phyloP scores from a whole-genome alignment of 2,113 vertebrate genomes.

The Gymnobelideus leadbeateri region DNA sequence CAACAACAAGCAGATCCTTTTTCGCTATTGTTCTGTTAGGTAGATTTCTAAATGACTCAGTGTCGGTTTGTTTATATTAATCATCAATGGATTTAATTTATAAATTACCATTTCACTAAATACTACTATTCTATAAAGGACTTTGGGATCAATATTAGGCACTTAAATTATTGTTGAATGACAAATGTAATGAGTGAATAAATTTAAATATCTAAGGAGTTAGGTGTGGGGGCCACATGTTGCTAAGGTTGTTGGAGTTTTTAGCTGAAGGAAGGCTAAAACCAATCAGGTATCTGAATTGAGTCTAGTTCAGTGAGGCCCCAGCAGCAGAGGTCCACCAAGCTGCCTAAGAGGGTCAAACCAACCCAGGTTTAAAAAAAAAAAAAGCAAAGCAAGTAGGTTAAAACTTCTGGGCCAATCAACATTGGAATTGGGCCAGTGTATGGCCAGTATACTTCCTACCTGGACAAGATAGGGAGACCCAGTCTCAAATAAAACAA shows the following conservation, averaged over 20 bases:
- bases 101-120: not conserved
- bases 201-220: not conserved
- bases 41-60: not conserved
- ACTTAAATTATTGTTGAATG: not conserved
- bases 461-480: not conserved
- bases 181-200: not conserved
- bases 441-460: fast-evolving
- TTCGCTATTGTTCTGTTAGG: not conserved
- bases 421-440: not conserved
- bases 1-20: not conserved
- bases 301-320: not conserved
- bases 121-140: constrained; percentile 32
- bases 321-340: not conserved
- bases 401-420: not conserved
- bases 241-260: not conserved
- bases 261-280: not conserved
- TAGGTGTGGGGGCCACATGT: not conserved
- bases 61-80: not conserved
- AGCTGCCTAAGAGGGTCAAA: not conserved
- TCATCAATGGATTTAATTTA: not conserved
- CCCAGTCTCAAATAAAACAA: not conserved
- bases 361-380: not conserved
- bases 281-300: not conserved
- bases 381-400: not conserved
- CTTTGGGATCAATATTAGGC: not conserved